A percentile compares a stretch with the other conserved stretches of the same genome.
phyloP scores from a whole-genome alignment of 2,113 vertebrate species.

The Tringa solitaria region DNA sequence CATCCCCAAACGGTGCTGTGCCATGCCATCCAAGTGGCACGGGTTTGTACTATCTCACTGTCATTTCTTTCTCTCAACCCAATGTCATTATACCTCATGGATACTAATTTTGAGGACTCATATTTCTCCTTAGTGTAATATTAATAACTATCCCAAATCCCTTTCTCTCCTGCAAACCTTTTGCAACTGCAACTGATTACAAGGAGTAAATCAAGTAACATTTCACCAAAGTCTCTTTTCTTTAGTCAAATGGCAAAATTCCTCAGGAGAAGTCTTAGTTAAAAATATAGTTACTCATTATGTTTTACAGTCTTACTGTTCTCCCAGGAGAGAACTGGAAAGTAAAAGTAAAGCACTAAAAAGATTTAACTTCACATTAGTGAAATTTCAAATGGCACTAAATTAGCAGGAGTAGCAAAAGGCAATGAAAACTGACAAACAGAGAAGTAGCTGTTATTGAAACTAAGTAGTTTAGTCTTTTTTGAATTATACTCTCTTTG shows the following conservation, averaged over 20 bases:
- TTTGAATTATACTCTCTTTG: not conserved
- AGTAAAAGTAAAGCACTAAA: not conserved
- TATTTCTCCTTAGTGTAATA: not conserved
- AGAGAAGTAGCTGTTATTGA: not conserved
- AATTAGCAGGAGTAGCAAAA: not conserved
- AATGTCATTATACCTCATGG: not conserved
- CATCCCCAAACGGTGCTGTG: accelerated
- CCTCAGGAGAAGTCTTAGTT: not conserved
- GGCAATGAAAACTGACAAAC: not conserved
- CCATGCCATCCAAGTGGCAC: not conserved
- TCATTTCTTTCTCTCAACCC: not conserved
- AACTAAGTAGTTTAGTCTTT: not conserved
- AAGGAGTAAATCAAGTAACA: not conserved
- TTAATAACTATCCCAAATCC: not conserved
- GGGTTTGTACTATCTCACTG: not conserved
- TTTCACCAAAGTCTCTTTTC: not conserved
- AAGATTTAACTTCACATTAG: not conserved
- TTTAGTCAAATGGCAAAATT: not conserved
- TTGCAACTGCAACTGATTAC: not conserved
- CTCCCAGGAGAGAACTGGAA: not conserved
- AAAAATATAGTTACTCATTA: not conserved
- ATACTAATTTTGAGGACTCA: not conserved
- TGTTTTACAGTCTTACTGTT: not conserved
- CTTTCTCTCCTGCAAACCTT: not conserved
- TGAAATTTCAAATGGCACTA: not conserved